Percentiles rank a stretch among this genome's conserved stretches.
Conservation (phyloP, 2,888 invertebrate species). For the Acronicta leporina region DNA sequence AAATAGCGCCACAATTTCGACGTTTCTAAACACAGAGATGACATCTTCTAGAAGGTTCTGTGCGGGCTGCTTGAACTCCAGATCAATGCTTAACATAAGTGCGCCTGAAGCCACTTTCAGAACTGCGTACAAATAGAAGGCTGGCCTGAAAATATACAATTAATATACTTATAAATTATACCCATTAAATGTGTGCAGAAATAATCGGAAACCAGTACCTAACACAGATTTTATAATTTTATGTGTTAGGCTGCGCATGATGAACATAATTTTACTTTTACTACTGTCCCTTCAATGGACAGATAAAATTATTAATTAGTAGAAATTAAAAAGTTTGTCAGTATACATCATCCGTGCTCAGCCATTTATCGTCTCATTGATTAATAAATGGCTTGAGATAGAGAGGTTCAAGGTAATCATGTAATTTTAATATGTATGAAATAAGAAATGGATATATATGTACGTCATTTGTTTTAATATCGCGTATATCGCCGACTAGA, state of each 20-base stretch:
- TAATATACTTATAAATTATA: neutral
- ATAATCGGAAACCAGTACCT: neutral
- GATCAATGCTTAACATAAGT: conserved; percentile 92
- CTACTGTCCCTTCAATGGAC: too few relatives aligned
- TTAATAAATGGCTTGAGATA: too few relatives aligned
- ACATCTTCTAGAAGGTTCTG: conserved; percentile 92
- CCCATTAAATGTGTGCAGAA: neutral
- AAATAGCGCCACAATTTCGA: conserved; percentile 92
- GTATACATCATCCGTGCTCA: too few relatives aligned
- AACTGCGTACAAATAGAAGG: conserved; percentile 93
- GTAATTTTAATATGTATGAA: too few relatives aligned
- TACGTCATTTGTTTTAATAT: neutral
- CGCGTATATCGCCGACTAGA: neutral
- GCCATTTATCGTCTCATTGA: too few relatives aligned
- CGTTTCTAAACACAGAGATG: conserved; percentile 90
- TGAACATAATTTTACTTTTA: too few relatives aligned
- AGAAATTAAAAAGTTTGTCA: too few relatives aligned
- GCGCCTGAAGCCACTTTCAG: conserved; percentile 91
- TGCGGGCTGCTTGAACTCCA: conserved; percentile 93
- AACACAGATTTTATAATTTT: too few relatives aligned
- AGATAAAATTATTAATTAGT: too few relatives aligned
- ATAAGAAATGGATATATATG: too few relatives aligned
- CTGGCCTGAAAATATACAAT: conserved; percentile 89
- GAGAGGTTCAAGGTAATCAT: too few relatives aligned
- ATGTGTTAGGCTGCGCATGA: too few relatives aligned